Percentiles rank a stretch among this genome's conserved stretches.
Conservation (phyloP, 2,888 invertebrate species). For the Laothoe populi region DNA sequence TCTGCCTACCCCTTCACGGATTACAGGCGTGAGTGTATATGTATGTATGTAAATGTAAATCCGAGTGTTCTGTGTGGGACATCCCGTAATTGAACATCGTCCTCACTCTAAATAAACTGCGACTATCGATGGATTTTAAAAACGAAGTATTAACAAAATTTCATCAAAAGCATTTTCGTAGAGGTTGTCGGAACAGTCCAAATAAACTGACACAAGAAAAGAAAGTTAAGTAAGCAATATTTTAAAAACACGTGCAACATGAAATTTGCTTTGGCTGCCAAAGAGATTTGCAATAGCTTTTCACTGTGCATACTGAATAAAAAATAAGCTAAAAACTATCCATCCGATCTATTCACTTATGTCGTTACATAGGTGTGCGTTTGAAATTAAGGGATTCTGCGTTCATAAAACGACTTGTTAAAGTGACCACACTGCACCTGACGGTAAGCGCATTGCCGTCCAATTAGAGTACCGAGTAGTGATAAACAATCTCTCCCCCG, state of each 20-base stretch:
- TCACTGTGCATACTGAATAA: slow-evolving; percentile 4
- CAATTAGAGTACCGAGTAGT: too few species aligned
- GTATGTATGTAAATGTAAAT: too few species aligned
- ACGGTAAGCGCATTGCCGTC: not conserved
- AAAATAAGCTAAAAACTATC: not conserved
- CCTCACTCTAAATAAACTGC: too few species aligned
- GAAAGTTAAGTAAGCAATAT: not conserved
- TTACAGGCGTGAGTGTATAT: too few species aligned
- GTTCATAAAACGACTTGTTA: not conserved
- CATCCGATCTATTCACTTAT: slow-evolving; percentile 4
- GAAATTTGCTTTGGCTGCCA: not conserved
- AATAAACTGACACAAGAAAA: not conserved
- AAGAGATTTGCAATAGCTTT: slow-evolving; percentile 6
- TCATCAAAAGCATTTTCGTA: too few species aligned
- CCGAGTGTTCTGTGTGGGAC: too few species aligned
- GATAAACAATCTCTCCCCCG: too few species aligned
- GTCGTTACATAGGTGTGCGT: not conserved
- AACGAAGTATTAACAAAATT: too few species aligned
- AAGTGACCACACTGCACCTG: not conserved
- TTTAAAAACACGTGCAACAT: not conserved
- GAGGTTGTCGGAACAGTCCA: too few species aligned
- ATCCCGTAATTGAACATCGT: too few species aligned
- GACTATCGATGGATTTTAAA: too few species aligned
- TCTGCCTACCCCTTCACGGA: too few species aligned
- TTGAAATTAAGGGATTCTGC: not conserved